phyloP scores from a whole-genome alignment of 2,888 invertebrate species.

The Dryocosmus kuriphilus region DNA sequence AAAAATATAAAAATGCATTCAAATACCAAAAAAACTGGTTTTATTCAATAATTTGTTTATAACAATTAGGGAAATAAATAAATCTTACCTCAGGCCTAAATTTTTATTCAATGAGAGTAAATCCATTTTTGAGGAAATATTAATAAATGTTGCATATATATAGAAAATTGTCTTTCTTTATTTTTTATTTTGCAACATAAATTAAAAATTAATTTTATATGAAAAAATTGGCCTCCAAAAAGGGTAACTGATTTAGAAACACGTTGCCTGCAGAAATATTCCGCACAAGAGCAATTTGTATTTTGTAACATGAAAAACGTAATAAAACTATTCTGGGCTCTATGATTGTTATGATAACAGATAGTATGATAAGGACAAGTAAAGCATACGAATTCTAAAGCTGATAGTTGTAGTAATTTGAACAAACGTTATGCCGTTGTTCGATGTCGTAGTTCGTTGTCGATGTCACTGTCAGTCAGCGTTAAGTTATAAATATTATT shows the following conservation, averaged over 20 bases:
- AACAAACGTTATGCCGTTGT: constrained; percentile 67
- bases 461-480: constrained; percentile 67
- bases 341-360: constrained; percentile 41
- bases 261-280: constrained; percentile 24
- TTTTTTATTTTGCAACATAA: no score
- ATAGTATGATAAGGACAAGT: constrained; percentile 71
- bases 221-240: not conserved
- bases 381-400: constrained; percentile 77
- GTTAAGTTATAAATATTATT: constrained; percentile 58
- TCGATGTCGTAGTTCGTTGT: constrained; percentile 72
- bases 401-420: constrained; percentile 74
- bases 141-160: no score
- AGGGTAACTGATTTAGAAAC: not conserved
- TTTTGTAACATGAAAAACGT: constrained; percentile 22
- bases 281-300: constrained; percentile 19
- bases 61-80: no score
- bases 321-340: not conserved
- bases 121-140: no score
- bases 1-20: no score
- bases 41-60: no score
- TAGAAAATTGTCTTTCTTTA: no score
- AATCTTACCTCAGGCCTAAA: no score
- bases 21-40: no score
- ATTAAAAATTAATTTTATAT: no score
- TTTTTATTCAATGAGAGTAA: no score